These are phyloP conservation scores for Dione juno DNA, from an alignment of 2,888 invertebrate species.

Conservation along the genomic window DNA sequence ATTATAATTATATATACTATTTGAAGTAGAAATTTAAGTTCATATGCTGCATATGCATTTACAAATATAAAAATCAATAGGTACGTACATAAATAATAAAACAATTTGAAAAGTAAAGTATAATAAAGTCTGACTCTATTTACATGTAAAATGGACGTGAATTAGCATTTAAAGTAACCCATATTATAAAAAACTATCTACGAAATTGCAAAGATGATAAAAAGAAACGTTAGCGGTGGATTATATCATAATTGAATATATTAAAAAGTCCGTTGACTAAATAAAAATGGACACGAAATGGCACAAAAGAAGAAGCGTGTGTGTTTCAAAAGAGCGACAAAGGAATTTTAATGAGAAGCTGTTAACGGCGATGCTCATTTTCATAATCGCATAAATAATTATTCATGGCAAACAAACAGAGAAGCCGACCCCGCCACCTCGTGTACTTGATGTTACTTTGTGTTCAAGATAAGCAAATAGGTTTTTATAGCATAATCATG, in stretches of 20 bases:
- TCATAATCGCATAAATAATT: constrained; percentile 78
- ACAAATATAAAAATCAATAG: background rate
- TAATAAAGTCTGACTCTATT: constrained; percentile 26
- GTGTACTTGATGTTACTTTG: constrained; percentile 24
- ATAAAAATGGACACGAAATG: constrained; percentile 61
- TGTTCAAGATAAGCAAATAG: constrained; percentile 28
- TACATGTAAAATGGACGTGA: constrained; percentile 29
- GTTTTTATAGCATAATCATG: constrained; percentile 4
- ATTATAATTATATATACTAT: background rate
- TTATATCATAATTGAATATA: constrained; percentile 48
- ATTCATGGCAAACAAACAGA: constrained; percentile 72
- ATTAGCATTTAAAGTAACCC: constrained; percentile 31
- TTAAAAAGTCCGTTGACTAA: constrained; percentile 50
- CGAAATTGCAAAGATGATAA: constrained; percentile 30
- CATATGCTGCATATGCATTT: background rate
- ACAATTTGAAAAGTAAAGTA: background rate
- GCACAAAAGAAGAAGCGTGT: constrained; percentile 64
- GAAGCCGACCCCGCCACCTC: constrained; percentile 42
- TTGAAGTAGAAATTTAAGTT: background rate
- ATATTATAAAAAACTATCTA: constrained; percentile 23
- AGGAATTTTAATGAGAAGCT: constrained; percentile 77
- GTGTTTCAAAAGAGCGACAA: constrained; percentile 68
- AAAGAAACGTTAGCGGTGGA: constrained; percentile 41
- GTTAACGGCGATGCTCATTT: constrained; percentile 73
- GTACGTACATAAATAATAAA: constrained; percentile 11